A percentile compares a stretch with the other conserved stretches of the same genome.
These are phyloP conservation scores for Lydus trimaculatus DNA, from an alignment of 2,888 invertebrate genomes.

Conservation along the genomic window DNA sequence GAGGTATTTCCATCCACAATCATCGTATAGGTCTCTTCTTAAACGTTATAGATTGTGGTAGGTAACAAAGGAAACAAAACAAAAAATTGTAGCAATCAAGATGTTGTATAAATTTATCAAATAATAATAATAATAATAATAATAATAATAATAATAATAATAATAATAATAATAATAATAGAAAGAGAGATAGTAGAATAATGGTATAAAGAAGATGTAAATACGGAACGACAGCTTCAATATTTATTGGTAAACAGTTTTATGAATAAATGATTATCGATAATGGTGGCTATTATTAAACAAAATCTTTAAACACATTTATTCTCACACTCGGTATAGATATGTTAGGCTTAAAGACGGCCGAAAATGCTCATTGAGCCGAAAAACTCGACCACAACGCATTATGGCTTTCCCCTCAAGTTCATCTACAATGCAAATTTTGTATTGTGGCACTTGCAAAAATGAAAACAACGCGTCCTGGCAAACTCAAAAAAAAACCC, in stretches of 20 bases:
- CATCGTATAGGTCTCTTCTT: neutral
- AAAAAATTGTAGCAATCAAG: neutral
- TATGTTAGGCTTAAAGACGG: too few species aligned
- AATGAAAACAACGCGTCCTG: too few species aligned
- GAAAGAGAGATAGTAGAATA: neutral
- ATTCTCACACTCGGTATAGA: neutral
- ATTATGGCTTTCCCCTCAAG: too few species aligned
- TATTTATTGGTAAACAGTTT: slow-evolving; percentile 2
- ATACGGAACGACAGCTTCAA: neutral
- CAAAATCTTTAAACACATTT: neutral
- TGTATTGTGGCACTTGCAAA: too few species aligned
- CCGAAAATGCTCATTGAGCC: too few species aligned
- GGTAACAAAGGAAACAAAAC: neutral
- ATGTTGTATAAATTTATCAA: neutral
- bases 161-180: too few species aligned
- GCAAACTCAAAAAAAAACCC: too few species aligned
- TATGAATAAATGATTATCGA: slow-evolving; percentile 3
- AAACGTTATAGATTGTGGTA: neutral
- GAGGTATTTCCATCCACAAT: neutral
- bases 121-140: neutral
- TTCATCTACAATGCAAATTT: too few species aligned
- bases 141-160: too few species aligned
- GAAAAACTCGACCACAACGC: too few species aligned
- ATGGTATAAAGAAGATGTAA: neutral
- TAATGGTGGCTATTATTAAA: neutral